Evolutionary conservation across 2,888 invertebrate genomes (phyloP).

Genomic region (Nesidiocoris tenuis): DNA sequence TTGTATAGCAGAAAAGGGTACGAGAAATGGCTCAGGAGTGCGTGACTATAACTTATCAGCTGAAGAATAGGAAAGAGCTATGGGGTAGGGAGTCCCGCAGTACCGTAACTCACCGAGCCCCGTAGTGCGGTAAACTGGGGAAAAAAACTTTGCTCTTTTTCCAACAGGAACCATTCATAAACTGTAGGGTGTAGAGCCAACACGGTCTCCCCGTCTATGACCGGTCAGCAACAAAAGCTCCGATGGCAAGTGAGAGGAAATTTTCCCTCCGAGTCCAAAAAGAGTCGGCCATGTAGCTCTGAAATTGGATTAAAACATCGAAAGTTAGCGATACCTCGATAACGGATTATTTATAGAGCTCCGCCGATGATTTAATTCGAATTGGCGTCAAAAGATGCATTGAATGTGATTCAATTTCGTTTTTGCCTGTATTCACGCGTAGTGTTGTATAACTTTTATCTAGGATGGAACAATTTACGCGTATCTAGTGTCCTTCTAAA

Average conservation of each 20-base stretch:
- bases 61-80: not conserved
- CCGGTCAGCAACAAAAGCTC: not conserved
- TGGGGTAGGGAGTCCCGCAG: slow-evolving; percentile 13
- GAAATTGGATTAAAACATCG: no score
- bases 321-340: no score
- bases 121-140: slow-evolving; percentile 38
- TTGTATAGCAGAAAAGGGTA: not conserved
- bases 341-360: no score
- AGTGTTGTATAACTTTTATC: no score
- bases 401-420: no score
- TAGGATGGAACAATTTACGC: no score
- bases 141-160: slow-evolving; percentile 10
- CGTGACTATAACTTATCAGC: slow-evolving; percentile 37
- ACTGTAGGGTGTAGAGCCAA: not conserved
- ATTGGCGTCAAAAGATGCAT: no score
- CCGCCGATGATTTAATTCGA: no score
- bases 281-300: no score
- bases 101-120: slow-evolving; percentile 35
- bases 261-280: not conserved
- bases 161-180: not conserved
- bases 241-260: not conserved
- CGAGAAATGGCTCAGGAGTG: slow-evolving; percentile 16
- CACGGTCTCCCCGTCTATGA: not conserved
- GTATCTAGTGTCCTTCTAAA: no score
- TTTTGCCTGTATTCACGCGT: no score